Conservation (phyloP, 2,113 vertebrate species). For the Oenanthe oenanthe region DNA sequence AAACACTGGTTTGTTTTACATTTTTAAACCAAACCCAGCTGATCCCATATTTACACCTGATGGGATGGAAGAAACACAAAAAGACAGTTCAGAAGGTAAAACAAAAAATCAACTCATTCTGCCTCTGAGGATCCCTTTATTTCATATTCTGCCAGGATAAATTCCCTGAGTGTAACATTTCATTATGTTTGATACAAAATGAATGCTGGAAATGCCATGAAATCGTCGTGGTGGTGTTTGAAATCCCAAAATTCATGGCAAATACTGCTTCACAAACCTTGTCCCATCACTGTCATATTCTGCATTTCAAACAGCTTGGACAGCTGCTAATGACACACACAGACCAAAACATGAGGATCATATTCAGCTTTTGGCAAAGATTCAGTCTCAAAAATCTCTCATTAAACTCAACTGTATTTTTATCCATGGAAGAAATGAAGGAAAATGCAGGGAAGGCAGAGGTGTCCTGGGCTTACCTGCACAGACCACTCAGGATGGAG, state of each 20-base stretch:
- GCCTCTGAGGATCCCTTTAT: neutral
- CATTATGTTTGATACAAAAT: neutral
- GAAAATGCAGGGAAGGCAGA: neutral
- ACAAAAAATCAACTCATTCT: neutral
- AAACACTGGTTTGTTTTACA: slow-evolving; percentile 3
- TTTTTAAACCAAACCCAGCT: slow-evolving; percentile 15
- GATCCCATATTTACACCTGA: slow-evolving; percentile 2
- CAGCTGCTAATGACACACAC: neutral
- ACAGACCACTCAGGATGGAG: neutral
- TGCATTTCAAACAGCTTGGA: neutral
- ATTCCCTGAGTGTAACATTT: neutral
- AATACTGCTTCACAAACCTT: neutral
- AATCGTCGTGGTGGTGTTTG: neutral
- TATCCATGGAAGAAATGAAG: neutral
- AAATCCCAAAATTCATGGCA: neutral
- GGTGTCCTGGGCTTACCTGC: neutral
- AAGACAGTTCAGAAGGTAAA: neutral
- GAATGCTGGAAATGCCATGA: neutral
- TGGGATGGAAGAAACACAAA: neutral
- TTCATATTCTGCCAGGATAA: neutral
- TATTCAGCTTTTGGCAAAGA: neutral
- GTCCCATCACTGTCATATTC: neutral
- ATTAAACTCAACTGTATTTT: neutral
- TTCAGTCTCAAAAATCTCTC: neutral
- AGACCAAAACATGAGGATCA: neutral